phyloP scores from a whole-genome alignment of 1,140 invertebrate genomes.

The Tachypleus tridentatus region DNA sequence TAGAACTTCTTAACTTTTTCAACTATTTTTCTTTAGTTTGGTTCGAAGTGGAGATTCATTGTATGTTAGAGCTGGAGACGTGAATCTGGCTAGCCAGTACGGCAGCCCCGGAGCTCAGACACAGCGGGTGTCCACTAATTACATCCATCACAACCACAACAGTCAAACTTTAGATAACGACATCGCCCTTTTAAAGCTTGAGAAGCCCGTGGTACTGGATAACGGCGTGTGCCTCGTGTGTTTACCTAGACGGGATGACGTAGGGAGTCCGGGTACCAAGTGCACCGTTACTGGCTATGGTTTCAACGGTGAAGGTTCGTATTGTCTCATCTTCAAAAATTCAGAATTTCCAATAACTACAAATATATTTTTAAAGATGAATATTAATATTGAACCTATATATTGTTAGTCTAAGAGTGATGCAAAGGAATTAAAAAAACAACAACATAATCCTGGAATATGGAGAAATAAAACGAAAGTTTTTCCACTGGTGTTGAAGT shows the following conservation, averaged over 20 bases:
- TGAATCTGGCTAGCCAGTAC: conserved; percentile 65
- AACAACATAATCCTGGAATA: too few relatives aligned
- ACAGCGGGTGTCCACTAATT: conserved; percentile 76
- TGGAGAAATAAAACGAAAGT: too few relatives aligned
- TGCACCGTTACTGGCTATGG: conserved; percentile 89
- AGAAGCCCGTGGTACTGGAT: conserved; percentile 74
- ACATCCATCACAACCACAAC: conserved; percentile 94
- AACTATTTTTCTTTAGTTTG: conserved; percentile 45
- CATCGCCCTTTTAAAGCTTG: conserved; percentile 82
- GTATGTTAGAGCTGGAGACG: conserved; percentile 83
- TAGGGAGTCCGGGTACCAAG: conserved; percentile 67
- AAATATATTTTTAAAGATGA: too few relatives aligned
- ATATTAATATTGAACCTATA: too few relatives aligned
- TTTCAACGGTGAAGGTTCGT: conserved; percentile 77
- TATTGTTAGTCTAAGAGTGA: too few relatives aligned
- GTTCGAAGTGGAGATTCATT: conserved; percentile 78
- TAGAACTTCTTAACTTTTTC: too few relatives aligned
- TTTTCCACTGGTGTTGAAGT: too few relatives aligned
- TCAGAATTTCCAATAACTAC: too few relatives aligned
- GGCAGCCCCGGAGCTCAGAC: conserved; percentile 79
- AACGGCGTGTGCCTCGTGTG: conserved; percentile 75
- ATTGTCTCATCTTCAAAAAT: too few relatives aligned
- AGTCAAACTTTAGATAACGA: conserved; percentile 91
- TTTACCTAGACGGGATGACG: conserved; percentile 69
- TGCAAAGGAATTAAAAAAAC: too few relatives aligned